These are phyloP conservation scores for Mallotus villosus DNA, from an alignment of 2,797 vertebrate species.

Conservation along the genomic window DNA sequence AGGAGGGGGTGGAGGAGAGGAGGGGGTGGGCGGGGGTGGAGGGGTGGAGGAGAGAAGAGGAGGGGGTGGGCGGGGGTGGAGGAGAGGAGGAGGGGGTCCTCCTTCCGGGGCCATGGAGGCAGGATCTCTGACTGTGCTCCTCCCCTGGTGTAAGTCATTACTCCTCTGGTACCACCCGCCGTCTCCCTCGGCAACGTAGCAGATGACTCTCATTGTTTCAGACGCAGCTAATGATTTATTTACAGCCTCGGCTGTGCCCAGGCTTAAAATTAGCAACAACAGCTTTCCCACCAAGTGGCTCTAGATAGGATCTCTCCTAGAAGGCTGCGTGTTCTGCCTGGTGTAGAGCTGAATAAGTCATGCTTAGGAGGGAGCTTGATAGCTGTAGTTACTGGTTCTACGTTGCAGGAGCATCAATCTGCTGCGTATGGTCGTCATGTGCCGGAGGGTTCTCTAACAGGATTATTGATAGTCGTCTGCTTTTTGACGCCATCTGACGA, in stretches of 20 bases:
- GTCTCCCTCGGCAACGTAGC: constrained; percentile 23
- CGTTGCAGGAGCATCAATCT: constrained; percentile 8
- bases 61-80: too few species aligned
- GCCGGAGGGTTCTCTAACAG: not conserved
- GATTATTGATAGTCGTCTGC: not conserved
- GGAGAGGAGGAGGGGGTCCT: not conserved
- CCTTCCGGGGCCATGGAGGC: constrained; percentile 22
- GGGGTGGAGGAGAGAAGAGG: too few species aligned
- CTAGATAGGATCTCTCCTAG: constrained; percentile 24
- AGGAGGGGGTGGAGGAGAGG: too few species aligned
- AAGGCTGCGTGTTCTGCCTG: constrained; percentile 27
- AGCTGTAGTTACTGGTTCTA: not conserved
- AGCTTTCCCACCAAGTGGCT: constrained; percentile 36
- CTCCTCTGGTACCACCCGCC: constrained; percentile 31
- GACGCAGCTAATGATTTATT: constrained; percentile 65
- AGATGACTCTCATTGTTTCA: constrained; percentile 58
- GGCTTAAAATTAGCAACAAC: constrained; percentile 51
- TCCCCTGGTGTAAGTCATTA: constrained; percentile 10
- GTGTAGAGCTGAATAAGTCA: constrained; percentile 29
- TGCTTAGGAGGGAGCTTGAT: constrained; percentile 4
- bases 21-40: too few species aligned
- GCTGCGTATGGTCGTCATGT: not conserved
- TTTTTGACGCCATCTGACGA: not conserved
- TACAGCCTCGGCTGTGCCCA: constrained; percentile 46
- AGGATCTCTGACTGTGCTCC: too few species aligned